These are phyloP conservation scores for Pantala flavescens DNA, from an alignment of 1,140 invertebrate genomes.

Conservation along the genomic window DNA sequence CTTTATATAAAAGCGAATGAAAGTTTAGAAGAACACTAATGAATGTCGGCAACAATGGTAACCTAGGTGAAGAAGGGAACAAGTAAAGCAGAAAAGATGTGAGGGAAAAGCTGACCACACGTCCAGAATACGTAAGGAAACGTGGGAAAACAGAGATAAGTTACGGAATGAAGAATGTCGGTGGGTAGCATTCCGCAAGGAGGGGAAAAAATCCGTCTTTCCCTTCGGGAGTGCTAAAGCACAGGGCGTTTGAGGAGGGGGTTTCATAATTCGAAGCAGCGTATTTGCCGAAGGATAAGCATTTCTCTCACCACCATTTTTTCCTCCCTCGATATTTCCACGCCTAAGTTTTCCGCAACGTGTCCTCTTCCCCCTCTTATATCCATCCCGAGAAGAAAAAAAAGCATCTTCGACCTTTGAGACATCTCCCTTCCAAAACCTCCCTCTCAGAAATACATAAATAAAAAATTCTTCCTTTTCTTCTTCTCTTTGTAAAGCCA, in stretches of 20 bases:
- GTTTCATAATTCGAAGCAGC: neutral
- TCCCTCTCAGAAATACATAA: neutral
- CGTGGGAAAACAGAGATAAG: too few relatives aligned
- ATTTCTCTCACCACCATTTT: neutral
- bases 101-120: too few relatives aligned
- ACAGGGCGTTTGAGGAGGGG: neutral
- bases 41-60: too few relatives aligned
- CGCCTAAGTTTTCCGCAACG: neutral
- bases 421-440: neutral
- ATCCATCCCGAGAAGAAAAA: neutral
- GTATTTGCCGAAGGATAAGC: neutral
- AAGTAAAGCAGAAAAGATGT: too few relatives aligned
- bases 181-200: too few relatives aligned
- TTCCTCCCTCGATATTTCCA: neutral
- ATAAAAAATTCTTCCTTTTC: neutral
- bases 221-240: too few relatives aligned
- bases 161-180: too few relatives aligned
- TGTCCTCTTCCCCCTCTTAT: neutral
- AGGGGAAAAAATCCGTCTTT: too few relatives aligned
- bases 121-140: too few relatives aligned
- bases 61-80: too few relatives aligned
- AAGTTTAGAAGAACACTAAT: too few relatives aligned
- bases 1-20: too few relatives aligned
- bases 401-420: neutral
- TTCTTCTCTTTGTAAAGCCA: neutral